Conservation (phyloP, 2,888 invertebrate genomes). For the Venusia cambrica region DNA sequence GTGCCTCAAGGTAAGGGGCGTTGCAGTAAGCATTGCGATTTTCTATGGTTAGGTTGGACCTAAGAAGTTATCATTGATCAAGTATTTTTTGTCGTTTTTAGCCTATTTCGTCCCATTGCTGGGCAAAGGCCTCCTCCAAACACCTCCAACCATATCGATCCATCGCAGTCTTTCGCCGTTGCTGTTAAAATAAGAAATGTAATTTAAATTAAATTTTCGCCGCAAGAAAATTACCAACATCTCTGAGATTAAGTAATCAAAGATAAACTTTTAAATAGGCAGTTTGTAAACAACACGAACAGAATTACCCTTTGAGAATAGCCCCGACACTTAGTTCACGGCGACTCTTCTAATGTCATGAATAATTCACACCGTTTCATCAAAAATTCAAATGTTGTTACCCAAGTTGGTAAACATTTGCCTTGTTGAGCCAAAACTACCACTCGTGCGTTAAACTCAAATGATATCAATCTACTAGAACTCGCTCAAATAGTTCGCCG, state of each 20-base stretch:
- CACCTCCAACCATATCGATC: too few species aligned
- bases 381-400: constrained; percentile 31
- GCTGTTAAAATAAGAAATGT: constrained; percentile 22
- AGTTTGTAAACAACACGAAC: constrained; percentile 31
- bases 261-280: constrained; percentile 32
- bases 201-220: constrained; percentile 35
- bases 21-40: too few species aligned
- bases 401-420: constrained; percentile 29
- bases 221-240: constrained; percentile 34
- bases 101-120: too few species aligned
- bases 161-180: too few species aligned
- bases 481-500: constrained; percentile 19
- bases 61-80: too few species aligned
- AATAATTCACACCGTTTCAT: constrained; percentile 35
- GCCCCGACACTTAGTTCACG: constrained; percentile 18
- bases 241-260: constrained; percentile 40
- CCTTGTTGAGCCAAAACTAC: constrained; percentile 20
- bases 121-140: too few species aligned
- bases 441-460: constrained; percentile 20
- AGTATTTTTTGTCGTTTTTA: too few species aligned
- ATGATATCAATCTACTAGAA: constrained; percentile 25
- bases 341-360: constrained; percentile 28
- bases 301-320: constrained; percentile 27
- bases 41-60: too few species aligned
- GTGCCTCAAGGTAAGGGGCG: too few species aligned